Evolutionary conservation across 2,888 invertebrate genomes (phyloP).

Genomic region (Cenopis cana): DNA sequence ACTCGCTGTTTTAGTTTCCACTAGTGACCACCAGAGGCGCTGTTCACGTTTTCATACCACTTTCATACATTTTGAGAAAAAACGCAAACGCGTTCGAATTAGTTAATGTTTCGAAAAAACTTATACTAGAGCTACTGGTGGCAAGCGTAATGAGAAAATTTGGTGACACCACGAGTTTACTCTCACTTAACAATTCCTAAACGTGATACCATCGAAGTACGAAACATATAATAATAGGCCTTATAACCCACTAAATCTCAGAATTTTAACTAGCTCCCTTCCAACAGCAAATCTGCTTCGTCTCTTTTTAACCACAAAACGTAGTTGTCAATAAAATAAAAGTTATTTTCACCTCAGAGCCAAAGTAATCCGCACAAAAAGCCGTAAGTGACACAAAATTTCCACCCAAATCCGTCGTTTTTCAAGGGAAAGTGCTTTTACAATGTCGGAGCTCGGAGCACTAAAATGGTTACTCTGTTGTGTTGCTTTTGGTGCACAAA

Average conservation of each 20-base stretch:
- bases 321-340: background rate
- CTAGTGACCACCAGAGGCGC: too few relatives aligned
- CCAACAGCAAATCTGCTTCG: background rate
- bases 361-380: background rate
- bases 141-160: too few relatives aligned
- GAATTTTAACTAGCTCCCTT: background rate
- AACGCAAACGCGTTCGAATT: too few relatives aligned
- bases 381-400: background rate
- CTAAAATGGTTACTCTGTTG: conserved; percentile 27
- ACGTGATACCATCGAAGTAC: too few relatives aligned
- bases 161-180: too few relatives aligned
- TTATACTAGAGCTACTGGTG: too few relatives aligned
- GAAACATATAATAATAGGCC: too few relatives aligned
- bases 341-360: background rate
- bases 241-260: background rate
- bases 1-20: too few relatives aligned
- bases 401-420: background rate
- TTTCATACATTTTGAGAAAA: too few relatives aligned
- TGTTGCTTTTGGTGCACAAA: conserved; percentile 11
- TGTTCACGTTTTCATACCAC: too few relatives aligned
- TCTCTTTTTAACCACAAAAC: background rate
- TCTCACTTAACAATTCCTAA: too few relatives aligned
- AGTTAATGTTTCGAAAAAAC: too few relatives aligned
- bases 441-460: background rate
- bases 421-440: background rate